Evolutionary conservation across 2,797 vertebrate species (phyloP).

Genomic region (Myoxocephalus aenaeus): DNA sequence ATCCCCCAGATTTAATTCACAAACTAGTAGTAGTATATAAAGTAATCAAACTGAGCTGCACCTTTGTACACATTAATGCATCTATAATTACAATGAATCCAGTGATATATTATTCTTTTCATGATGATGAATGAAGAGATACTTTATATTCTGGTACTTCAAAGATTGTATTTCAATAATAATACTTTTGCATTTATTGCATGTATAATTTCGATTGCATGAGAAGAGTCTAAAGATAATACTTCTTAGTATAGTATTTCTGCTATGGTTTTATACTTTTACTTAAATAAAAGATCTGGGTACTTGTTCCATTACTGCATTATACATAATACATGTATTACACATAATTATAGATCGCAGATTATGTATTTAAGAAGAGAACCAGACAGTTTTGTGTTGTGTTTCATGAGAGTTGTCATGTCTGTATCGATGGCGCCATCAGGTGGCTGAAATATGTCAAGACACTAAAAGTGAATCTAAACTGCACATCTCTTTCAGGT

Average conservation of each 20-base stretch:
- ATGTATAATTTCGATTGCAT: not conserved
- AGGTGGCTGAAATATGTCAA: constrained; percentile 32
- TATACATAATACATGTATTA: not conserved
- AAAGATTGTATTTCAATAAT: not conserved
- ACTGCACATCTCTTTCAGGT: constrained; percentile 33
- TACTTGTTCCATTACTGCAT: not conserved
- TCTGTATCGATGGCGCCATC: constrained; percentile 32
- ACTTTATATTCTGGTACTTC: not conserved
- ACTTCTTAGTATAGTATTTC: not conserved
- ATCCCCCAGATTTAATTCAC: not conserved
- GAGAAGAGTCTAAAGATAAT: too few relatives aligned
- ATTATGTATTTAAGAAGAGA: not conserved
- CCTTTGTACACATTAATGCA: not conserved
- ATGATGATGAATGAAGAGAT: not conserved
- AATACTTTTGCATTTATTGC: not conserved
- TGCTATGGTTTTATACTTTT: not conserved
- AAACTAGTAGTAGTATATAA: not conserved
- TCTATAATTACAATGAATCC: not conserved
- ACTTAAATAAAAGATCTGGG: not conserved
- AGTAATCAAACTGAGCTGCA: not conserved
- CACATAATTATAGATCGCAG: not conserved
- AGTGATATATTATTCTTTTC: not conserved
- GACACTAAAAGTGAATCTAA: not conserved
- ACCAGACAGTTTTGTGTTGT: not conserved
- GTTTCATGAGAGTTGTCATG: not conserved